These are phyloP conservation scores for Simalia tracyae DNA, from an alignment of 2,797 vertebrate genomes.

Conservation along the genomic window DNA sequence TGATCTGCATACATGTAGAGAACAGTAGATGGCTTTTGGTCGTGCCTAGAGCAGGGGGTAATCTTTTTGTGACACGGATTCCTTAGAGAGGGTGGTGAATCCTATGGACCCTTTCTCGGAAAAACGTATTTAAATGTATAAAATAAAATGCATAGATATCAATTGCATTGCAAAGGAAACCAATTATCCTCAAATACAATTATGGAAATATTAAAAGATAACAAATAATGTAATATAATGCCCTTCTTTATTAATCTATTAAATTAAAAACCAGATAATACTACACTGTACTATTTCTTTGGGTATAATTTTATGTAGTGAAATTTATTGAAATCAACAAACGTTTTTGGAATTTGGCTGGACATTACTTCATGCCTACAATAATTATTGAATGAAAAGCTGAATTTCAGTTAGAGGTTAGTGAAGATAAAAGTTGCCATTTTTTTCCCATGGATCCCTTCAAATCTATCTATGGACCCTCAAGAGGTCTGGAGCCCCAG, in stretches of 20 bases:
- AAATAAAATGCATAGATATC: neutral
- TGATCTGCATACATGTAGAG: neutral
- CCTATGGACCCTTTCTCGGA: neutral
- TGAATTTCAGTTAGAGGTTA: neutral
- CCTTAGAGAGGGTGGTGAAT: neutral
- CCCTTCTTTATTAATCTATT: neutral
- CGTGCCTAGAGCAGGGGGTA: neutral
- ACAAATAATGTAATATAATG: neutral
- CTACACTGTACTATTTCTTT: neutral
- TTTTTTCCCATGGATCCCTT: neutral
- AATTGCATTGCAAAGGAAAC: neutral
- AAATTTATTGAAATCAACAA: neutral
- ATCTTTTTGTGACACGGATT: neutral
- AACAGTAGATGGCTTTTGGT: neutral
- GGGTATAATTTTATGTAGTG: no score
- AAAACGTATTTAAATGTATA: neutral
- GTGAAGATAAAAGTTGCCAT: neutral
- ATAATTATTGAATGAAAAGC: neutral
- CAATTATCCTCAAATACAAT: neutral
- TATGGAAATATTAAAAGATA: neutral
- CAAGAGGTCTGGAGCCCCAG: neutral
- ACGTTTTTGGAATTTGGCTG: neutral
- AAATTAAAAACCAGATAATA: neutral
- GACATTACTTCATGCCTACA: neutral
- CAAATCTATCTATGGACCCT: neutral